Conservation (phyloP, 2,113 vertebrate species). For the Strix uralensis region DNA sequence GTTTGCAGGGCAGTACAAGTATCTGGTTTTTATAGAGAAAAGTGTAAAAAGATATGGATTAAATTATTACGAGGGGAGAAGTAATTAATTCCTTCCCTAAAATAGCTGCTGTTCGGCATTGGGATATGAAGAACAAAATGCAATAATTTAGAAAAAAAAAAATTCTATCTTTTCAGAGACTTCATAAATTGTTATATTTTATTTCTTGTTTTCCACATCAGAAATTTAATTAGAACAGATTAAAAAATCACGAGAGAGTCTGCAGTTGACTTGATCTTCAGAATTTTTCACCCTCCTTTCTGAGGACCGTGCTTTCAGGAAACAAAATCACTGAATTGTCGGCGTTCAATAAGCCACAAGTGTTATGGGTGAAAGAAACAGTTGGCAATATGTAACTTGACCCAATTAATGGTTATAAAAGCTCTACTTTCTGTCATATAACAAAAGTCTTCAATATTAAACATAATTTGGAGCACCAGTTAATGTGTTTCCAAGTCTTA, state of each 20-base stretch:
- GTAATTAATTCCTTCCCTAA: background rate
- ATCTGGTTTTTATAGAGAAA: background rate
- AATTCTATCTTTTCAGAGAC: background rate
- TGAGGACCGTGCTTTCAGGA: background rate
- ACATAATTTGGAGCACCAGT: background rate
- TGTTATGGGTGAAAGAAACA: background rate
- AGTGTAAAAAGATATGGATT: background rate
- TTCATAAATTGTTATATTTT: background rate
- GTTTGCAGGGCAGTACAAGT: background rate
- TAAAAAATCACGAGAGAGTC: background rate
- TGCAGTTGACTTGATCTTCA: background rate
- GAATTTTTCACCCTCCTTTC: background rate
- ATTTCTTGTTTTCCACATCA: constrained; percentile 11
- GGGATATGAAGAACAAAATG: constrained; percentile 4
- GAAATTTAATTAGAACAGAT: background rate
- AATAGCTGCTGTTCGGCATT: background rate
- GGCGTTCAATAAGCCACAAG: background rate
- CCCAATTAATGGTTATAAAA: background rate
- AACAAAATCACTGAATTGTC: background rate
- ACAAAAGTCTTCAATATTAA: background rate
- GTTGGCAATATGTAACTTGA: background rate
- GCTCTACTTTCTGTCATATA: background rate
- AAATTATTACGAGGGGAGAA: background rate
- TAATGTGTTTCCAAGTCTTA: background rate
- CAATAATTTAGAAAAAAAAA: background rate